Conservation (phyloP, 2,888 invertebrate species). For the Julus scandinavius region DNA sequence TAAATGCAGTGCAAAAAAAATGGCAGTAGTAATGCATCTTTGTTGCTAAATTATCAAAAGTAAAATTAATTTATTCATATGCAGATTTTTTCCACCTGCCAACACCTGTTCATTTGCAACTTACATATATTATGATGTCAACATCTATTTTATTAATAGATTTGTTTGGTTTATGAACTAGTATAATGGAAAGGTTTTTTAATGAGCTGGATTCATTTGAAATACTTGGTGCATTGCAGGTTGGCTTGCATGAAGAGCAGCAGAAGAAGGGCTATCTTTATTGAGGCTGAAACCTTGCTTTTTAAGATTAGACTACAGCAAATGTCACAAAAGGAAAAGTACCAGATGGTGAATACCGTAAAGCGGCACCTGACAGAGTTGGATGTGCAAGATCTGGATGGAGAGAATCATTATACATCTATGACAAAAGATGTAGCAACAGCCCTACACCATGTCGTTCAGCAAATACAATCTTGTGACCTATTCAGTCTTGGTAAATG, state of each 20-base stretch:
- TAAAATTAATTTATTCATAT: not conserved
- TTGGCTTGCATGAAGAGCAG: slow-evolving; percentile 6
- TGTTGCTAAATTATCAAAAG: not conserved
- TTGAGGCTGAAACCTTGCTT: slow-evolving; percentile 8
- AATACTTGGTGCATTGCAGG: not conserved
- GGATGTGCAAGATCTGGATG: not conserved
- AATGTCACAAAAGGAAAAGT: not conserved
- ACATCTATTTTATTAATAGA: too few species aligned
- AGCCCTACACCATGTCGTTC: not conserved
- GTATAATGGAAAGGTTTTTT: too few species aligned
- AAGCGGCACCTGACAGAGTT: slow-evolving; percentile 1
- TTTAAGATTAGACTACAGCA: slow-evolving; percentile 36
- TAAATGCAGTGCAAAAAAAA: too few species aligned
- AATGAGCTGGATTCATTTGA: too few species aligned
- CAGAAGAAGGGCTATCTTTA: not conserved
- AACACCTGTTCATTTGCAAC: too few species aligned
- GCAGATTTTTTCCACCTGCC: too few species aligned
- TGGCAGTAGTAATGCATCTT: not conserved
- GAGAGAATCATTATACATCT: not conserved
- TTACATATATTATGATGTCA: too few species aligned
- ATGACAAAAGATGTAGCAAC: not conserved
- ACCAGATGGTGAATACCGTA: not conserved
- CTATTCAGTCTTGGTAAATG: not conserved
- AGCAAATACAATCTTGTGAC: not conserved
- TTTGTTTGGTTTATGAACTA: too few species aligned